Base-by-base conservation (phyloP, 2,888 invertebrate species). In the Serripes groenlandicus region DNA sequence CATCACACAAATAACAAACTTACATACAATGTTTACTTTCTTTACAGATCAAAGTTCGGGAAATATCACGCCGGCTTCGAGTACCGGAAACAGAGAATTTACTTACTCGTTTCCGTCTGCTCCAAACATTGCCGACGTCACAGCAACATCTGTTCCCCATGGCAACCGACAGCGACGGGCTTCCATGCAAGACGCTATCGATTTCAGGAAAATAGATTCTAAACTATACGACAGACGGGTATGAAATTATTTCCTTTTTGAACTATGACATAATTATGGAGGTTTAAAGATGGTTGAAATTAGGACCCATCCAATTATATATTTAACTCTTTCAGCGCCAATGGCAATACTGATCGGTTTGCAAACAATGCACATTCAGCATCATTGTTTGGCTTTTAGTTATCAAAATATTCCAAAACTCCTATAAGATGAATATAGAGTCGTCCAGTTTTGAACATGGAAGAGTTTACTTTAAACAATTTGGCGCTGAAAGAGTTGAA, bases 181-280 rank as follows among this genome's bases (percentile, higher is more conserved):
- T 11, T 93, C 96, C 28, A 96, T 96, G 96, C 96, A 96, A 87
- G 96, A 96, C 68, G 96, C 96, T 88, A 94, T 96, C 86, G 96
- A 96, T 92, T 96, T 96, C 91, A 91, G 92, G 58, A 92, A 93
- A 83, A 92, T 94, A 28, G 93, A 94, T 91, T 90, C 93, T 7
- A 89, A 91, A 30, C 88, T 94, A 2, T 94, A 94, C 73, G 92
- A 93, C 71, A 90, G 91, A 81, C 90, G 91, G 90, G 93, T 93
- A 83, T 75, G 88, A n/a, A n/a, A n/a, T 82, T 34, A 54, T 28
- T 34, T 26, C 5, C 54, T 54, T 54, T 9, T 42, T 42, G 42
- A 11, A 9, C 42, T 42, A 11, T 42, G 11, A 42, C 11, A 42
- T 18, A 42, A 42, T 42, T 18, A 11, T 42, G 18, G n/a, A n/a